phyloP scores from a whole-genome alignment of 2,113 vertebrate species.

The Gallinago jamesoni region DNA sequence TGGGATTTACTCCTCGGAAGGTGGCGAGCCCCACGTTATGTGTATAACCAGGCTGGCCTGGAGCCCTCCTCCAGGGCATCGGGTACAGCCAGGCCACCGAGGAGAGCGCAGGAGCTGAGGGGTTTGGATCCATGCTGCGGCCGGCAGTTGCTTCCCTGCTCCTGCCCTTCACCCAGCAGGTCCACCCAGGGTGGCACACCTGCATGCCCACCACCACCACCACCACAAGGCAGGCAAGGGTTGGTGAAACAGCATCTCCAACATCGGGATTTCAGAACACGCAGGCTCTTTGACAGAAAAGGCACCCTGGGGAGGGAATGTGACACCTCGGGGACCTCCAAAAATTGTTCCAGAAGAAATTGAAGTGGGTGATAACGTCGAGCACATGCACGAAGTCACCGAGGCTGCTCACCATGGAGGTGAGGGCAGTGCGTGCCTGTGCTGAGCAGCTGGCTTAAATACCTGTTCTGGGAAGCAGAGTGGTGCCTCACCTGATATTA shows the following conservation, averaged over 20 bases:
- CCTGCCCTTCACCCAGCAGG: background rate
- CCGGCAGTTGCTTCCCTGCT: background rate
- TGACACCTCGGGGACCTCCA: slow-evolving; percentile 4
- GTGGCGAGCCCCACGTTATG: background rate
- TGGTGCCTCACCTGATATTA: slow-evolving; percentile 14
- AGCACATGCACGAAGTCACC: background rate
- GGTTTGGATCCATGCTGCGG: background rate
- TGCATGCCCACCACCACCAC: background rate
- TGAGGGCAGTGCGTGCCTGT: background rate
- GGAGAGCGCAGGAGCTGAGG: background rate
- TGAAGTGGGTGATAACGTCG: background rate
- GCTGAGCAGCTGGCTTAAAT: background rate
- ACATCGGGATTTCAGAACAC: background rate
- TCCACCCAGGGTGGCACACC: background rate
- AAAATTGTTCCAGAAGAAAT: slow-evolving; percentile 33
- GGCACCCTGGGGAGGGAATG: background rate
- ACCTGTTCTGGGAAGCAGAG: background rate
- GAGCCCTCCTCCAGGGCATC: background rate
- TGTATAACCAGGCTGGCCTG: background rate
- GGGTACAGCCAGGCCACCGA: background rate
- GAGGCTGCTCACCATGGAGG: background rate
- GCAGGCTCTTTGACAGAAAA: slow-evolving; percentile 2
- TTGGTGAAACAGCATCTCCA: background rate
- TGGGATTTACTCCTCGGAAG: slow-evolving; percentile 6
- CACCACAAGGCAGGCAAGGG: background rate